Evolutionary conservation across 2,797 vertebrate species (phyloP), one percentile per base, ranked within the genome.

Genomic region (Echeneis naucrates): DNA sequence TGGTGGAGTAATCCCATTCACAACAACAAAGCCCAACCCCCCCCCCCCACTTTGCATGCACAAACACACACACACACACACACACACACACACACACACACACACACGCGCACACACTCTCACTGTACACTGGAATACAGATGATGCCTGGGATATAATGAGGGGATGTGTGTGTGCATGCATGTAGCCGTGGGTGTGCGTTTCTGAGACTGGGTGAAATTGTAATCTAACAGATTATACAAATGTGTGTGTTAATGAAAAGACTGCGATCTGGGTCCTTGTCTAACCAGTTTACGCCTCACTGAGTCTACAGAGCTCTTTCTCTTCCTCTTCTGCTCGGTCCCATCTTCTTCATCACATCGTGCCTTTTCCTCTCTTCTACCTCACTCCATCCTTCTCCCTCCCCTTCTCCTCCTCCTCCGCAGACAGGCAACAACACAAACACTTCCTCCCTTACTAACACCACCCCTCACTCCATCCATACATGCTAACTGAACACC

Each of bases 201-300:
- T 19, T 55, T 45, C 47, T 30, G 30, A 64, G 0, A 38, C 4
- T 10, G 74, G 51, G 59, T 75, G 50, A 68, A 78, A 82, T 57
- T 72, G 32, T 80, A 84, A 83, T 88, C 65, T 63, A 53, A 60
- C 60, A 68, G 81, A 88, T 85, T 84, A 72, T 71, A 44, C 72
- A 42, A 73, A 70, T 69, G 50, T 63, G 66, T 48, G 75, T 64
- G 77, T 88, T 85, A 79, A 87, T 91, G 72, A 83, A 78, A 60
- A 81, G 55, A 77, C 81, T 81, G 81, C 75, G 87, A 90, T 90
- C 85, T 77, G 75, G 78, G 68, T 86, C 77, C 83, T 70, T 23
- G 83, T 84, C 87, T 90, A 92, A 93, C 93, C 92, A 88, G 89
- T 86, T 92, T 92, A 91, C 68, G 72, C 85, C 84, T 90, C 88